Evolutionary conservation across 2,888 invertebrate genomes (phyloP), one percentile per base, ranked within the genome.

Genomic region (Scrobipalpa atriplicella): DNA sequence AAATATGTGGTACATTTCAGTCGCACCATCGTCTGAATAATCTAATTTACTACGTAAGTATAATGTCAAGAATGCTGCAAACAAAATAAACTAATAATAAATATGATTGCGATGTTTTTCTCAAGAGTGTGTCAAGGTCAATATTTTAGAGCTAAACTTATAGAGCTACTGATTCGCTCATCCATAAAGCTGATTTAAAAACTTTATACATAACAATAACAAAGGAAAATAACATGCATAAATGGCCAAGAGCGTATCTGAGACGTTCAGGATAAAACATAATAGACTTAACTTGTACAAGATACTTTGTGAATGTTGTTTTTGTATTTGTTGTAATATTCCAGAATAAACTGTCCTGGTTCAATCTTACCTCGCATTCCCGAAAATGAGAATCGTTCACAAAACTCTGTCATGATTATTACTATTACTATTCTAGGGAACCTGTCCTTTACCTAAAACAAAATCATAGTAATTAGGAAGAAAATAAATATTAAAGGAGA

Each of bases 381-480:
- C 93, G 98, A 99, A 87, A 95, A 99, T 67, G 96, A 97, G 89
- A 99, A 99, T 70, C 99, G 93, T 89, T 99, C 99, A 86, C 99
- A 99, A 87, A 99, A 98, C 85, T 99, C 99, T 89, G 98, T 97
- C 76, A 96, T 94, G 74, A 99, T 94, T 78, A 99, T 98, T 86
- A 98, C 97, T 80, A 97, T 96, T 0, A 99, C 96, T 18, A 97
- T 94, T 76, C 95, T 95, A 0, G 98, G 98, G 80, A 96, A 96
- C 36, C 88, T 89, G 66, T 84, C 79, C 60, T 79, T 81, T 19
- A 70, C 75, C 89, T 88, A 73, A 65, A 81, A 67, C 62, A 61
- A 51, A 65, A 54, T 66, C 36, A 62, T 11, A 39, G 19, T 54
- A 10, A 56, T 29, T 36, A 56, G 11, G 29, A 6, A 56, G 5